Base-by-base conservation (phyloP, 2,113 vertebrate genomes). In the Rallus limicola region DNA sequence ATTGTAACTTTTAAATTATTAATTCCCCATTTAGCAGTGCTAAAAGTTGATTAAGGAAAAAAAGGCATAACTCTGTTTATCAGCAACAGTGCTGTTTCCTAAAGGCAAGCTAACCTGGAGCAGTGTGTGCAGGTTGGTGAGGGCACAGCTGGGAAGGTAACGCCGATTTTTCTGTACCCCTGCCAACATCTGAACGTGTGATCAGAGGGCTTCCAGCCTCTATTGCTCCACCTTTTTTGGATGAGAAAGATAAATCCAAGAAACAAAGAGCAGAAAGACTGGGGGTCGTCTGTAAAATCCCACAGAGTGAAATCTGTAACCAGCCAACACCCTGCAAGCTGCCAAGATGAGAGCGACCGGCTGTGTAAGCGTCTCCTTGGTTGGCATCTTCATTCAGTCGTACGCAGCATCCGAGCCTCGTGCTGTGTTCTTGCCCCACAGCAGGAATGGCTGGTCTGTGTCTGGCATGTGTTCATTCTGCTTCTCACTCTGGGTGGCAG, bases 391-490 rank as follows among this genome's bases (percentile, higher is more conserved):
- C 16, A 19, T 14, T 44, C 58, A 60, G 14, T 34, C n/a, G 7
- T 10, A 6, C 1, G 15, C 20, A 53, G 70, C 34, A 25, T 8
- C 58, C 28, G 7, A 23, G 55, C 28, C 24, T 70, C 36, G 14
- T 11, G 17, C 52, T 6, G 9, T n/a, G 7, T 60, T 28, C 76
- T 36, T 1, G 1, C 44, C 33, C 2, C 0, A 34, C n/a, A 76
- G 13, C 50, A 76, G 69, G 20, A 59, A 5, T 65, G 23, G 36
- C 31, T 8, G 0, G 0, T 58, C 26, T 40, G 33, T 18, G 19
- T 38, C 36, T 4, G 0, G 16, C 20, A 13, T 0, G 0, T 38
- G 21, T 70, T 29, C 26, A 14, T 34, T 86, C 42, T 40, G 16
- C n/a, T 87, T 52, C 80, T 79, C 10, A 2, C 26, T 25, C 17